Base-by-base conservation (phyloP, 2,113 vertebrate genomes). In the Prochilodus magdalenae region DNA sequence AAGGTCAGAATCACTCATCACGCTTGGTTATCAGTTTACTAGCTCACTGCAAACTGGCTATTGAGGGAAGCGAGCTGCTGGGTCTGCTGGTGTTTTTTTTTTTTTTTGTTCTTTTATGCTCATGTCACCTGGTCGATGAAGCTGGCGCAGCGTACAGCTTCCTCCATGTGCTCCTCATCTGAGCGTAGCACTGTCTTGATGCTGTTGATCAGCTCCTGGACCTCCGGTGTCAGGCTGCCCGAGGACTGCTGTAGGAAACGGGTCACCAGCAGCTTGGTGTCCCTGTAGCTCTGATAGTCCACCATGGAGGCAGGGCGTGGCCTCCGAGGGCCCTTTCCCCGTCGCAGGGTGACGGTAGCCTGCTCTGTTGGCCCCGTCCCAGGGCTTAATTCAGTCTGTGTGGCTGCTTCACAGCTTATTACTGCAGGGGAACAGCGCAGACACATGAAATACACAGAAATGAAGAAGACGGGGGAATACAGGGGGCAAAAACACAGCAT, bases 81-180 rank as follows among this genome's bases (percentile, higher is more conserved):
- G n/a, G n/a, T n/a, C n/a, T n/a, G n/a, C n/a, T n/a, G n/a, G n/a
- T n/a, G n/a, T n/a, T n/a, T n/a, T n/a, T n/a, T n/a, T n/a, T n/a
- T n/a, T n/a, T n/a, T n/a, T n/a, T n/a, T n/a, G n/a, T n/a, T n/a
- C n/a, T n/a, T n/a, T n/a, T n/a, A n/a, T n/a, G n/a, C n/a, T n/a
- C n/a, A n/a, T n/a, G 71, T 83, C 47, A 85, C 94, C 94, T 96
- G 92, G 59, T 96, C 94, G n/a, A 96, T 93, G 83, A 95, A 94
- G 80, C 88, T 92, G 81, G 96, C 95, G 59, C 95, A 96, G 29
- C 90, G 93, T 53, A 96, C 93, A 2, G 92, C 95, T 89, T 96
- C 96, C 60, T 96, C 93, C 95, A 95, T 96, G 79, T 95, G 93
- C 62, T 95, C 93, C 88, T 97, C 93, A 5, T 96, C 96, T 0